Base-by-base conservation (phyloP, 92 coral and sea anemone species). In the Zoanthus solanderi region DNA sequence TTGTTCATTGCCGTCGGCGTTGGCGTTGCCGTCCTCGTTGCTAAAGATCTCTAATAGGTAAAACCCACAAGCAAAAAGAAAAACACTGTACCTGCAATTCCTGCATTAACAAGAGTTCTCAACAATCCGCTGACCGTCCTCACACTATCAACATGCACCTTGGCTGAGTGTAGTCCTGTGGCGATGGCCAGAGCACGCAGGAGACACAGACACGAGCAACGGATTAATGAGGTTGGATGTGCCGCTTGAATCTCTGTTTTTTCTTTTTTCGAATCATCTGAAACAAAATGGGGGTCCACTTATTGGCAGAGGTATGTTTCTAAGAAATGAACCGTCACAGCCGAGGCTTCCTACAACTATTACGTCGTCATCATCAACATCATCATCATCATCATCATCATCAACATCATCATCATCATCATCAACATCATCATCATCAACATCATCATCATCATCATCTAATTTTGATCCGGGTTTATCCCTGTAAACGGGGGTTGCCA, bases 141-240 rank as follows among this genome's bases (percentile, higher is more conserved):
- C 47, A 97, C 92, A 53, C 97, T 92, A 54, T 81, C 92, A 13
- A 89, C 80, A 28, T 94, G 99, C 37, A 97, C 81, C 47, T 83
- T 91, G 75, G 91, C 96, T 71, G 99, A 96, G 78, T 97, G 99
- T 65, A 97, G 90, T 44, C 99, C 99, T 50, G 94, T 89, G 10
- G 95, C 92, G 14, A 97, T 90, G 9, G 93, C 92, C 73, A 97
- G 91, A 17, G 97, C 94, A 78, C 98, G 99, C 58, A 97, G 80
- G 4, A 97, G 87, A 88, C 95, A 95, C 67, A 97, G 82, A 47
- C 98, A 95, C 0, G 99, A 96, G 68, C 94, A 98, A 76, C 99
- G 95, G 83, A 97, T 95, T 14, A 97, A 88, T 17, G 95, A 92
- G n/a, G 99, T 95, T 3, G 99, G 99, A 67, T 97, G 99, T 75